A percentile compares a stretch with the other conserved stretches of the same genome.
Conservation (phyloP, 2,113 vertebrate species). For the Uria aalge region DNA sequence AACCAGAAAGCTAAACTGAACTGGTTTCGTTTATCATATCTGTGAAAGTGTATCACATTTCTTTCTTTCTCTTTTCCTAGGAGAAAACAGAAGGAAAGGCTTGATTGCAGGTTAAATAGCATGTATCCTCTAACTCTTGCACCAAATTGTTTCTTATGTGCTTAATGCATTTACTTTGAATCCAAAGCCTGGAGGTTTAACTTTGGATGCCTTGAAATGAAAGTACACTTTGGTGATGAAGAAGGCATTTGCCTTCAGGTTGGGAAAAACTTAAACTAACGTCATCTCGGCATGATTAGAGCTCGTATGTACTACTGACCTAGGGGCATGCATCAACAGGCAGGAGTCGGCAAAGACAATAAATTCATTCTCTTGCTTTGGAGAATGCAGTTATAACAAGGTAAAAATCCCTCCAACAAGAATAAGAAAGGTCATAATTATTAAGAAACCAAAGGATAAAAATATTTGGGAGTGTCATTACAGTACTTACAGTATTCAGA, state of each 20-base stretch:
- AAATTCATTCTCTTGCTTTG: background rate
- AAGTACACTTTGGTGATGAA: constrained; percentile 8
- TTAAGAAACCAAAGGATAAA: background rate
- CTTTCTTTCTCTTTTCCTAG: background rate
- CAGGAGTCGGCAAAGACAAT: background rate
- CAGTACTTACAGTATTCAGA: background rate
- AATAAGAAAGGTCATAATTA: background rate
- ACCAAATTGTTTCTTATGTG: background rate
- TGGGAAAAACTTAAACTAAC: constrained; percentile 40
- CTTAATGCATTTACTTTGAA: background rate
- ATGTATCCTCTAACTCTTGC: background rate
- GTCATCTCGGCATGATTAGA: constrained; percentile 6
- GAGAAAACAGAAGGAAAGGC: background rate
- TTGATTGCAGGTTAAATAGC: background rate
- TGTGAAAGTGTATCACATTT: background rate
- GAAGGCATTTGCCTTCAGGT: constrained; percentile 61
- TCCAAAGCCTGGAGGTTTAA: constrained; percentile 8
- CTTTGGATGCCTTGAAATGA: constrained; percentile 35
- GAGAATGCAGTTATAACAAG: background rate
- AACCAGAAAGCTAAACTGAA: background rate
- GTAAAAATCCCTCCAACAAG: constrained; percentile 25
- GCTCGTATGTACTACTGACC: constrained; percentile 33
- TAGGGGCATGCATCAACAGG: constrained; percentile 48
- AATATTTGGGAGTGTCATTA: background rate
- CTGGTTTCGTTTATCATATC: background rate